phyloP scores from a whole-genome alignment of 2,797 vertebrate species.

The Petrocephalus sullivani region DNA sequence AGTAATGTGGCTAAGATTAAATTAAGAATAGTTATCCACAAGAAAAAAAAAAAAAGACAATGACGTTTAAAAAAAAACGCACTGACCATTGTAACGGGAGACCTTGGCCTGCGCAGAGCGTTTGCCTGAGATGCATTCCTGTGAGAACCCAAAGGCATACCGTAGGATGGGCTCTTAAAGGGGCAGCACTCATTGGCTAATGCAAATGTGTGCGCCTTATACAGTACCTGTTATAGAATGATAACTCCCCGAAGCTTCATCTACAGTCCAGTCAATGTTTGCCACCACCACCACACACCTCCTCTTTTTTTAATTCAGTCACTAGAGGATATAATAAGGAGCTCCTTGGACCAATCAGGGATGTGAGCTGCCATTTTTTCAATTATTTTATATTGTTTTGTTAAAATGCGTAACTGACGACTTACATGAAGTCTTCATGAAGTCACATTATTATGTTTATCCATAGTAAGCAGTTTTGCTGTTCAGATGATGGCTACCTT shows the following conservation, averaged over 20 bases:
- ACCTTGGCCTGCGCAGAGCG: conserved; percentile 45
- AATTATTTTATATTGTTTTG: conserved; percentile 25
- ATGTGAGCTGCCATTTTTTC: conserved; percentile 10
- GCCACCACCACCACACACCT: not conserved
- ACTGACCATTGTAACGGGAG: conserved; percentile 25
- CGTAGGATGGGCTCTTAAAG: conserved; percentile 39
- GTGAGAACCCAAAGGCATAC: conserved; percentile 23
- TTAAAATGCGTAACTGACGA: conserved; percentile 34
- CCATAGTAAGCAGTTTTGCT: not conserved
- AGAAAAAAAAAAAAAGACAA: not conserved
- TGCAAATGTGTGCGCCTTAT: conserved; percentile 44
- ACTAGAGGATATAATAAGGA: not conserved
- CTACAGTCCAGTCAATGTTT: conserved; percentile 47
- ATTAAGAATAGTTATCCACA: too few relatives aligned
- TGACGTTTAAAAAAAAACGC: not conserved
- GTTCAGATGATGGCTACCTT: not conserved
- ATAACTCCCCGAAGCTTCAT: conserved; percentile 39
- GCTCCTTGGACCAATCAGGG: not conserved
- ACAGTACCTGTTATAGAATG: conserved; percentile 35
- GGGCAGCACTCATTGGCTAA: conserved; percentile 43
- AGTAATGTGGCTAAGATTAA: too few relatives aligned
- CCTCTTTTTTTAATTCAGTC: conserved; percentile 9
- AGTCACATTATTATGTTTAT: not conserved
- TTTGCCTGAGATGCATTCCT: conserved; percentile 43
- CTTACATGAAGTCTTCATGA: not conserved